Conservation (phyloP, 2,888 invertebrate genomes). For the Scaeva pyrastri region DNA sequence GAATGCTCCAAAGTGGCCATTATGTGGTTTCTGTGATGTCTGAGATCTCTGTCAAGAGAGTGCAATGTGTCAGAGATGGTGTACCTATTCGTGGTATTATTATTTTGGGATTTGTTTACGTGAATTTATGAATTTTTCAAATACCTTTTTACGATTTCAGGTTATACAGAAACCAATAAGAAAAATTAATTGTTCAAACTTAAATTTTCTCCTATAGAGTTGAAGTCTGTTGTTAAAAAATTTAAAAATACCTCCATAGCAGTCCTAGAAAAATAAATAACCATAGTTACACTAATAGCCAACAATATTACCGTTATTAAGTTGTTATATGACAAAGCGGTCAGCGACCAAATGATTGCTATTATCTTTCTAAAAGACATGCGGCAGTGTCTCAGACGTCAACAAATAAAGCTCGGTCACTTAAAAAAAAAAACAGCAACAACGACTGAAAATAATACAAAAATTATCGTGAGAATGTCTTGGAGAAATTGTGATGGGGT, state of each 20-base stretch:
- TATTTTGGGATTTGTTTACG: background rate
- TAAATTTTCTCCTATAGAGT: too few relatives aligned
- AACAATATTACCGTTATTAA: slow-evolving; percentile 59
- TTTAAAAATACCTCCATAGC: background rate
- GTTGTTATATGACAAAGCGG: slow-evolving; percentile 59
- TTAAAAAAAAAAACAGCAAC: slow-evolving; percentile 8
- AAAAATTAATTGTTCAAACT: too few relatives aligned
- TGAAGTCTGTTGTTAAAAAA: background rate
- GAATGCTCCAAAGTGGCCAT: slow-evolving; percentile 60
- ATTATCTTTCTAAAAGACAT: slow-evolving; percentile 56
- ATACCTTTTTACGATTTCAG: too few relatives aligned
- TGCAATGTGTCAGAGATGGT: slow-evolving; percentile 15
- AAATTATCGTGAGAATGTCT: slow-evolving; percentile 63
- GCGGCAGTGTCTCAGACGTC: slow-evolving; percentile 32
- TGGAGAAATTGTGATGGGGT: slow-evolving; percentile 52
- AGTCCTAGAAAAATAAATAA: slow-evolving; percentile 11
- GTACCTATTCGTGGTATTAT: background rate
- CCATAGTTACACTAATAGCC: slow-evolving; percentile 13
- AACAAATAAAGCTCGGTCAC: slow-evolving; percentile 38
- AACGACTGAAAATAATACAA: slow-evolving; percentile 12
- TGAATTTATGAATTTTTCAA: background rate
- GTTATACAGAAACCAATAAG: too few relatives aligned
- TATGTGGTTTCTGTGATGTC: background rate
- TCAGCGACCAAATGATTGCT: slow-evolving; percentile 58
- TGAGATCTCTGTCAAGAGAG: background rate